Evolutionary conservation across 1,140 invertebrate species (phyloP), one percentile per base, ranked within the genome.

Genomic region (Telenomus remus): DNA sequence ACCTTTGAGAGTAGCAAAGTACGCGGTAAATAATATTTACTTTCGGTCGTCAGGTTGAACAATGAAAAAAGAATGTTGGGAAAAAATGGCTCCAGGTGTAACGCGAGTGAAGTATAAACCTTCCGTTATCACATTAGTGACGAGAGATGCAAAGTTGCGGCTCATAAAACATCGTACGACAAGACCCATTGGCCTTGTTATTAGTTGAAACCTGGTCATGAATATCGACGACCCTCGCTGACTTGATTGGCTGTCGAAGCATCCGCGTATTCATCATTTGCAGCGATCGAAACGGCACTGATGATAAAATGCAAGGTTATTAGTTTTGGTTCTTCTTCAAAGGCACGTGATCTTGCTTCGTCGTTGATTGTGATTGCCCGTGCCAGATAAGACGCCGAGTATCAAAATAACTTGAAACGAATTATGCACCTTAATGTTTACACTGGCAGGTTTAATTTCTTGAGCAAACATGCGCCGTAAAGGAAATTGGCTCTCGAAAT

Each of bases 141-240:
- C 57, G 75, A 70, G 69, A 63, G 64, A 56, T 74, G 76, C 51
- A 55, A 72, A 65, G 82, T 85, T 70, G 66, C 80, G 76, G 66
- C 79, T 86, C 80, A 80, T 85, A 85, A 86, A 83, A 65, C 76
- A 71, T 80, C 79, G 82, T 81, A 60, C 69, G 76, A 82, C 64
- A 78, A 79, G 79, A 75, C 65, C 65, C 79, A 80, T 82, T 86
- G 82, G 83, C 78, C 81, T 82, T 85, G 83, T 84, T 80, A 83
- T 82, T 82, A 80, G 59, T 9, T 60, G 47, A 47, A 63, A 73
- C 59, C 57, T 64, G 51, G 47, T 75, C 70, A 75, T 81, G 80
- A 82, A 85, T 82, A 85, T 82, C 71, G 81, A 76, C 73, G 66
- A 57, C 54, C 79, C 76, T 75, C 79, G 79, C 75, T 70, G 37